Evolutionary conservation across 2,888 invertebrate genomes (phyloP).

Genomic region (Aphidoletes aphidimyza): DNA sequence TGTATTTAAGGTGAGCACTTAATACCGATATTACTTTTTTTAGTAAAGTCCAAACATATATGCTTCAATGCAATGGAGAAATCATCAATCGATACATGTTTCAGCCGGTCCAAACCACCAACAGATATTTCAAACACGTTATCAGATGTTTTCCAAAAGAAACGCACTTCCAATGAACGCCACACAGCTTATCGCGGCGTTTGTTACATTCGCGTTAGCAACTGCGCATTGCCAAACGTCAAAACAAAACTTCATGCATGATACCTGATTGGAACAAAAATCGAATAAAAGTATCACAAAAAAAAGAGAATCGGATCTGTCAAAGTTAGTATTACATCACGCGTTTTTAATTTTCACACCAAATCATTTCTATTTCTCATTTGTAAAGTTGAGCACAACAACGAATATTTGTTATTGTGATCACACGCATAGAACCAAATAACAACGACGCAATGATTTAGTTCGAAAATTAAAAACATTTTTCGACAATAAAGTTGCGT

Average conservation of each 20-base stretch:
- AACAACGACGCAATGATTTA: constrained; percentile 28
- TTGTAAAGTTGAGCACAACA: not conserved
- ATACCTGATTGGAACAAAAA: not conserved
- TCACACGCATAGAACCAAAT: not conserved
- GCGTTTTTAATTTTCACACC: constrained; percentile 40
- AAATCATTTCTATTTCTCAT: constrained; percentile 6
- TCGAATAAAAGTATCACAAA: not conserved
- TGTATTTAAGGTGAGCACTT: too few relatives aligned
- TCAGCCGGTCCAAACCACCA: not conserved
- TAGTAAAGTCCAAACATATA: too few relatives aligned
- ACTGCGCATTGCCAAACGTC: constrained; percentile 28
- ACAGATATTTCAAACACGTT: not conserved
- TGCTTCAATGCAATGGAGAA: too few relatives aligned
- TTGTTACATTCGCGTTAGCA: not conserved
- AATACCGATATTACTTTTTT: too few relatives aligned
- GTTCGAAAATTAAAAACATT: too few relatives aligned
- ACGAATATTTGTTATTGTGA: constrained; percentile 20
- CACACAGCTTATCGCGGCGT: not conserved
- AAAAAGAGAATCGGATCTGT: not conserved
- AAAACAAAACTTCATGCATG: constrained; percentile 45
- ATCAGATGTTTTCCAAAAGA: not conserved
- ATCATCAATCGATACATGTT: too few relatives aligned
- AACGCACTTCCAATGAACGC: constrained; percentile 22
- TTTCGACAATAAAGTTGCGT: not conserved
- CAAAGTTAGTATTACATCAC: constrained; percentile 53